Base-by-base conservation (phyloP, 2,888 invertebrate genomes). In the Creontiades dilutus region DNA sequence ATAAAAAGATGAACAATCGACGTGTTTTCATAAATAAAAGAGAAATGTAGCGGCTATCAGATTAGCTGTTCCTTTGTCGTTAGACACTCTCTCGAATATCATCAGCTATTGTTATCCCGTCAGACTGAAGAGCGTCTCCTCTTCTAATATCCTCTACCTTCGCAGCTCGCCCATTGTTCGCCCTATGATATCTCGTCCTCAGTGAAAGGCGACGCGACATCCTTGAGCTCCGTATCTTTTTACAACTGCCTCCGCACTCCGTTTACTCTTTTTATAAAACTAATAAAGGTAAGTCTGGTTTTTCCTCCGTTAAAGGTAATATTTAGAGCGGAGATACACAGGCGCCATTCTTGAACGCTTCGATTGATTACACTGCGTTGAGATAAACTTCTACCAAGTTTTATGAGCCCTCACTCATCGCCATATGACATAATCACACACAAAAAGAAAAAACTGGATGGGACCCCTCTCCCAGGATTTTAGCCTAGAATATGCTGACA, bases 91-190 rank as follows among this genome's bases (percentile, higher is more conserved):
- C 27, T 68, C 68, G 57, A 52, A 16, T 19, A 68, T 68, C 23
- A 68, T 68, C 68, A 68, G 68, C 68, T 23, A 68, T 68, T 68
- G 68, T 68, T 68, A 68, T 27, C 12, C 19, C 68, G 68, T 68
- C 68, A 68, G 13, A 3, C 23, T 68, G 12, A 68, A 68, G 68
- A 68, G 68, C 68, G 13, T 23, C 68, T 68, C 52, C 13, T 16
- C 16, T 68, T 23, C 23, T 68, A 68, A 68, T 68, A 68, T 23
- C 68, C 16, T 52, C 16, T 68, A 68, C 68, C 68, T 52, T 52
- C 16, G 11, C 52, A 52, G 52, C 52, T 68, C 68, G 68, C 23
- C 68, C 68, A 68, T 68, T 68, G 68, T 68, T 68, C 23, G 23
- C 19, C 68, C 68, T 23, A 68, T 68, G 19, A 11, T 19, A 52